Conservation (phyloP, 2,888 invertebrate species). For the Brachycybe producta region DNA sequence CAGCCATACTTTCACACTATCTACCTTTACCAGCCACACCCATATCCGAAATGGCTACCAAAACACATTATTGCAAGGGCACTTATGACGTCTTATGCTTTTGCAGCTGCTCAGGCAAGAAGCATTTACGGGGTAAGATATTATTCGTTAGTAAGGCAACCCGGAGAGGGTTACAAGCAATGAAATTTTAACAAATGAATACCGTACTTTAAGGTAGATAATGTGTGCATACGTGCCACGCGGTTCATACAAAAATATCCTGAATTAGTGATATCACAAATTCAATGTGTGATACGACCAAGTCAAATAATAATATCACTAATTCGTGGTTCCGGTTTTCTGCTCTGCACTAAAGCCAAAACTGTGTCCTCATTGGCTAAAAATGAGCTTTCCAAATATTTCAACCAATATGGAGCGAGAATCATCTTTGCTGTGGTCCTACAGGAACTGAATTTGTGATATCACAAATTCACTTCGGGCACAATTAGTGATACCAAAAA, state of each 20-base stretch:
- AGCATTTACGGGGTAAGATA: slow-evolving; percentile 53
- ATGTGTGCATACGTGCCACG: no score
- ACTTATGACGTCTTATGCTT: slow-evolving; percentile 44
- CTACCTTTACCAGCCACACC: slow-evolving; percentile 46
- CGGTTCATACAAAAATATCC: no score
- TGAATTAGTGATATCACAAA: neutral
- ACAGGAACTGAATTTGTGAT: neutral
- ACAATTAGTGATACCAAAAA: neutral
- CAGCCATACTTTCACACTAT: slow-evolving; percentile 59
- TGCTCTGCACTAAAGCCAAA: no score
- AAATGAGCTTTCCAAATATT: no score
- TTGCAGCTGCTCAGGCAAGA: slow-evolving; percentile 59
- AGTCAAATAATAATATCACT: no score
- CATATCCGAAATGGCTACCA: slow-evolving; percentile 22
- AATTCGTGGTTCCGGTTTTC: no score
- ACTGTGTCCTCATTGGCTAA: no score
- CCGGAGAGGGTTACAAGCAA: no score
- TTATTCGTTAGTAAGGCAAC: no score
- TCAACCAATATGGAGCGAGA: no score
- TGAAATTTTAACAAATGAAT: no score
- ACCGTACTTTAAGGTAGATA: neutral
- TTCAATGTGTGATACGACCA: neutral
- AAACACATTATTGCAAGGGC: slow-evolving; percentile 26
- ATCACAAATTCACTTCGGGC: neutral
- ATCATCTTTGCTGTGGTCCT: neutral